Evolutionary conservation across 1,140 invertebrate species (phyloP).

Genomic region (Meloidogyne exigua): DNA sequence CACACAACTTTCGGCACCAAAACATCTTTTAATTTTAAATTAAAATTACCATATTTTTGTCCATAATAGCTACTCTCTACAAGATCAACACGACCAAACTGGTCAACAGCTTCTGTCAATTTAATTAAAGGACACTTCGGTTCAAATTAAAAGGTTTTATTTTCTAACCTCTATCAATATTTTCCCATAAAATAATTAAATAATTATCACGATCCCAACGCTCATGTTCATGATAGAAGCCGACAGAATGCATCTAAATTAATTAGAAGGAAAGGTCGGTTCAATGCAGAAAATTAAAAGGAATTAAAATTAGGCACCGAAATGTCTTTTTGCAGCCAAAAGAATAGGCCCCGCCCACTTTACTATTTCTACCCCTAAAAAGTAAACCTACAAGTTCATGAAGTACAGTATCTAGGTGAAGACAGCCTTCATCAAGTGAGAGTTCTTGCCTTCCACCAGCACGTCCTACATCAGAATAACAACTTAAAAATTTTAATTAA

Average conservation of each 20-base stretch:
- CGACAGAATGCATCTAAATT: constrained; percentile 68
- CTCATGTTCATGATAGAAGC: constrained; percentile 71
- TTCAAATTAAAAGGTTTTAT: background rate
- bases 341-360: too few relatives aligned
- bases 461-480: constrained; percentile 61
- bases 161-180: constrained; percentile 56
- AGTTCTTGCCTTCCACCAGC: constrained; percentile 62
- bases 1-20: too few relatives aligned
- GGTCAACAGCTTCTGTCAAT: constrained; percentile 56
- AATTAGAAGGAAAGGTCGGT: background rate
- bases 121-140: background rate
- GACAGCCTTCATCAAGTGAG: constrained; percentile 60
- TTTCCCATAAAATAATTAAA: constrained; percentile 63
- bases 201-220: constrained; percentile 63
- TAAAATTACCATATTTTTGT: constrained; percentile 47
- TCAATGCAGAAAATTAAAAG: too few relatives aligned
- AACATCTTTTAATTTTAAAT: background rate
- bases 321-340: background rate
- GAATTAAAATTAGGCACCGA: background rate
- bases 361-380: too few relatives aligned
- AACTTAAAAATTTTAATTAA: constrained; percentile 42
- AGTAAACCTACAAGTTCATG: constrained; percentile 67
- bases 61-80: constrained; percentile 54
- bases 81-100: constrained; percentile 65
- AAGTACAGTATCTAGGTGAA: constrained; percentile 64